These are phyloP conservation scores for Scatophagus argus DNA, from an alignment of 2,113 vertebrate species.

Conservation along the genomic window DNA sequence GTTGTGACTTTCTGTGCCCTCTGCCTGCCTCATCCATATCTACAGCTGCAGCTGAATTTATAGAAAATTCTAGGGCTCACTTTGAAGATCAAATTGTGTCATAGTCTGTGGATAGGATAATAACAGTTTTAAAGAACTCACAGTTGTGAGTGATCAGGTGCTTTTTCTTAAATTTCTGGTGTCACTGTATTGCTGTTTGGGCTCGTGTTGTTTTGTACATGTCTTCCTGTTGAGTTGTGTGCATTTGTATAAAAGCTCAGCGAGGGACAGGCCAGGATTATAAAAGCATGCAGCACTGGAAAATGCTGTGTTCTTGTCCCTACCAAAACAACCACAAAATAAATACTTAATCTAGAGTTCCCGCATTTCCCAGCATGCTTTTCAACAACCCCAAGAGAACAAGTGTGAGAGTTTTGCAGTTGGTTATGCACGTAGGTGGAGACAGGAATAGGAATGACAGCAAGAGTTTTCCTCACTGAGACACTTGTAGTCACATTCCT, in stretches of 20 bases:
- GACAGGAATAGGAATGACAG: conserved; percentile 57
- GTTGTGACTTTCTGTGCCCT: background rate
- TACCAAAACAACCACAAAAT: conserved; percentile 35
- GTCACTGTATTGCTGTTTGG: background rate
- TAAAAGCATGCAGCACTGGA: conserved; percentile 1
- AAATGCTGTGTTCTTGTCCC: background rate
- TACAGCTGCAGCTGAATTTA: background rate
- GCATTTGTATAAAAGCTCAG: background rate
- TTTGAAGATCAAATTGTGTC: background rate
- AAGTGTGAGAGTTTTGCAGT: conserved; percentile 35
- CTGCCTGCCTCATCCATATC: background rate
- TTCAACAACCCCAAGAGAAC: conserved; percentile 42
- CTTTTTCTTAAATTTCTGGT: too few species aligned
- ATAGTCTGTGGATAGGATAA: too few species aligned
- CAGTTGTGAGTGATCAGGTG: background rate
- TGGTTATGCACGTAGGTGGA: conserved; percentile 56
- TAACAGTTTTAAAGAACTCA: background rate
- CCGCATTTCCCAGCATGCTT: conserved; percentile 66
- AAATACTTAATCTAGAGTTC: conserved; percentile 24
- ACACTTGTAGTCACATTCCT: background rate
- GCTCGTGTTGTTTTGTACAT: background rate
- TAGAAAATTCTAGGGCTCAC: background rate
- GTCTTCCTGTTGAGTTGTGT: background rate
- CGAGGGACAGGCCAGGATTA: background rate
- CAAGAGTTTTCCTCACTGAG: background rate